Evolutionary conservation across 1,140 invertebrate genomes (phyloP).

Genomic region (Tenebrio molitor): DNA sequence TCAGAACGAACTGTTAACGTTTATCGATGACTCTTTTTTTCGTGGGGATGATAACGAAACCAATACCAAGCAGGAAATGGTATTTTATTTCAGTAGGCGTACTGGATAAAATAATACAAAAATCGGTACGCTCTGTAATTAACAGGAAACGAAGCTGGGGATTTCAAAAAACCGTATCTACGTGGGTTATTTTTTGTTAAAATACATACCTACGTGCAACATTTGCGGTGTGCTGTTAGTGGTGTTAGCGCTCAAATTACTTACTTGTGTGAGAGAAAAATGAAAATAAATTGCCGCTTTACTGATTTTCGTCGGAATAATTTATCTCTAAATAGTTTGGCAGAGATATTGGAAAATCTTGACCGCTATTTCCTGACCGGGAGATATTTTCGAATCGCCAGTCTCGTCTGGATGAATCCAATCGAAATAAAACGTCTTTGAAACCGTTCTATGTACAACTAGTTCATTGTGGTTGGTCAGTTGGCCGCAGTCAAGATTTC

Average conservation of each 20-base stretch:
- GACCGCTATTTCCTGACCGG: too few relatives aligned
- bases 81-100: slow-evolving; percentile 6
- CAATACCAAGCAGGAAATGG: slow-evolving; percentile 1
- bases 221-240: slow-evolving; percentile 30
- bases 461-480: too few relatives aligned
- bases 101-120: too few relatives aligned
- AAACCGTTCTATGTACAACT: too few relatives aligned
- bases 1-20: not conserved
- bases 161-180: slow-evolving; percentile 1
- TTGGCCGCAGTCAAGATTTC: too few relatives aligned
- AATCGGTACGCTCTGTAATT: not conserved
- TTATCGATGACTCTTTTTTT: slow-evolving; percentile 1
- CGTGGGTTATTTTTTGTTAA: slow-evolving; percentile 3
- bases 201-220: slow-evolving; percentile 28
- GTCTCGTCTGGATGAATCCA: too few relatives aligned
- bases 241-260: slow-evolving; percentile 20
- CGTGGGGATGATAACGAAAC: slow-evolving; percentile 6
- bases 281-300: slow-evolving; percentile 8
- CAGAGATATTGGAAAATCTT: too few relatives aligned
- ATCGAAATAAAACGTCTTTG: too few relatives aligned
- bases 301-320: not conserved
- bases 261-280: slow-evolving; percentile 12
- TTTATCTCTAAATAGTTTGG: too few relatives aligned
- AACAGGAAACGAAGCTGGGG: not conserved
- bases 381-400: too few relatives aligned